Base-by-base conservation (phyloP, 2,888 invertebrate genomes). In the Mallateleia sp. region DNA sequence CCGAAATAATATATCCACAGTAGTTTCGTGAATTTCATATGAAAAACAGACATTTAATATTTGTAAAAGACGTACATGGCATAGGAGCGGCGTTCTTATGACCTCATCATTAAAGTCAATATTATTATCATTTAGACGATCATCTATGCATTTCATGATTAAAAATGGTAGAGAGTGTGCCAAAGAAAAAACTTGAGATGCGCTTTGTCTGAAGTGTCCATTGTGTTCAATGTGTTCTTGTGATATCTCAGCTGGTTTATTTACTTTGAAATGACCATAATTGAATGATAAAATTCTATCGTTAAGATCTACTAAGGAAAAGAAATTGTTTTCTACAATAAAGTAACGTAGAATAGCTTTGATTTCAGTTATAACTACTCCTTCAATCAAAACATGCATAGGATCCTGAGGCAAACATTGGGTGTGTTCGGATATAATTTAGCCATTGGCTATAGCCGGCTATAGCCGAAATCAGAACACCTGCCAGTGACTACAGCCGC, bases 371-470 rank as follows among this genome's bases (percentile, higher is more conserved):
- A 42, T 56, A 14, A 11, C 14, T 32, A 75, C 47, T n/a, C 86
- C 81, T 66, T 83, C 81, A 28, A 86, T 75, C 47, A 87, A 20
- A 34, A 89, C 42, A 47, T 89, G 86, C 87, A 87, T 86, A 0
- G 45, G 58, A 56, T 89, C 87, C 50, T 88, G 86, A 18, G 87
- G 85, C 15, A 86, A 52, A 79, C 78, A 83, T 52, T 72, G 24
- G 6, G 89, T 89, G n/a, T n/a, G n/a, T n/a, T n/a, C n/a, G n/a
- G n/a, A n/a, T n/a, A n/a, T n/a, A n/a, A n/a, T n/a, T n/a, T n/a
- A n/a, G n/a, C n/a, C n/a, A n/a, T n/a, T n/a, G n/a, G n/a, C n/a
- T n/a, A n/a, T n/a, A n/a, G n/a, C n/a, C n/a, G n/a, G n/a, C n/a
- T n/a, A n/a, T n/a, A n/a, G n/a, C n/a, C n/a, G n/a, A n/a, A n/a